phyloP scores from a whole-genome alignment of 2,797 vertebrate species.

The Falco biarmicus region DNA sequence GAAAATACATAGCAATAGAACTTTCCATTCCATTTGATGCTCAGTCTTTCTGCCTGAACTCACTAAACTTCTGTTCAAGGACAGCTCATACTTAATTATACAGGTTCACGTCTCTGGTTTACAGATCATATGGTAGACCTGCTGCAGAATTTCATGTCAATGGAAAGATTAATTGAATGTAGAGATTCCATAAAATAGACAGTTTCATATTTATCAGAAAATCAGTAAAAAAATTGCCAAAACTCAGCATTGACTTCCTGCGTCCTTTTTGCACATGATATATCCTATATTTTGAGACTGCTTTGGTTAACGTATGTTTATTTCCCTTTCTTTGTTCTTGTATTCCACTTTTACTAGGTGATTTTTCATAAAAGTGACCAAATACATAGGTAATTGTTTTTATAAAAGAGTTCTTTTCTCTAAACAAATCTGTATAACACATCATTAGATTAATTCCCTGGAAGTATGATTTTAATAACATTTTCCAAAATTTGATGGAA shows the following conservation, averaged over 20 bases:
- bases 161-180: background rate
- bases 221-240: background rate
- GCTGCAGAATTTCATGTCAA: background rate
- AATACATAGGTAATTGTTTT: background rate
- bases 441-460: background rate
- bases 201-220: background rate
- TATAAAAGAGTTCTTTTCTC: background rate
- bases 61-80: background rate
- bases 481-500: background rate
- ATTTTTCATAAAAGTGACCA: background rate
- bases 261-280: background rate
- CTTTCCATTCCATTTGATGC: constrained; percentile 29
- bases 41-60: background rate
- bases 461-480: background rate
- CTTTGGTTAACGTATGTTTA: background rate
- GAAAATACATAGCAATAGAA: constrained; percentile 12
- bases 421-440: background rate
- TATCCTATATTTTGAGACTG: background rate
- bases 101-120: background rate
- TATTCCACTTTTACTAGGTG: background rate
- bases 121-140: background rate
- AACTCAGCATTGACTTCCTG: background rate
- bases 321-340: background rate
- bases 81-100: background rate
- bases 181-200: background rate